Conservation (phyloP, 64 coral and sea anemone genomes). For the Pachyseris speciosa region DNA sequence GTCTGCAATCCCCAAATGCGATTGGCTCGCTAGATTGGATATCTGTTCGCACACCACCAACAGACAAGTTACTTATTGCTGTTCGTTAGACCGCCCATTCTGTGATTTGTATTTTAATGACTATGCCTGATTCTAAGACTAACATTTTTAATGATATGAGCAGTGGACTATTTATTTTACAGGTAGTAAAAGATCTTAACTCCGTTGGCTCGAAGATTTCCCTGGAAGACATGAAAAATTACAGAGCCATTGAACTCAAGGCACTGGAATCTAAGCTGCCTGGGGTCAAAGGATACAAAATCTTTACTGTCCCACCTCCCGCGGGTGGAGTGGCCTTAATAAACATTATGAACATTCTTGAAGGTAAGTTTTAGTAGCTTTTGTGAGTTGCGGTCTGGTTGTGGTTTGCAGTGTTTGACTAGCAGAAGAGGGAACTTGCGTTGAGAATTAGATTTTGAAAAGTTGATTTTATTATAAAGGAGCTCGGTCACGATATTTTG, state of each 20-base stretch:
- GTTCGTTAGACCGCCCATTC: no score
- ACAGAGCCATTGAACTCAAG: background rate
- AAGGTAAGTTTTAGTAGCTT: background rate
- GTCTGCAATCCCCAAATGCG: no score
- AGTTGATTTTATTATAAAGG: no score
- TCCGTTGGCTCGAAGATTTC: conserved; percentile 23
- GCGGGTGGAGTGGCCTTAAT: conserved; percentile 38
- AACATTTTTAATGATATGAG: no score
- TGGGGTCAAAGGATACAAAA: conserved; percentile 19
- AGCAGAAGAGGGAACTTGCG: background rate
- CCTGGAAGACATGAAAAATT: conserved; percentile 22
- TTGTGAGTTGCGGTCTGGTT: background rate
- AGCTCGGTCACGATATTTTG: no score
- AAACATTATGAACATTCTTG: conserved; percentile 52
- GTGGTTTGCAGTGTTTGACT: background rate
- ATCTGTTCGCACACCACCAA: no score
- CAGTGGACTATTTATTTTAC: no score
- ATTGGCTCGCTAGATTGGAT: no score
- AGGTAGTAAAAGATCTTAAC: conserved; percentile 27
- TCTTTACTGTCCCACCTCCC: conserved; percentile 40
- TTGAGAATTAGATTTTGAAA: no score
- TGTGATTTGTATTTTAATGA: background rate
- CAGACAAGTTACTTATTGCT: no score
- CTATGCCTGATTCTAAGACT: background rate
- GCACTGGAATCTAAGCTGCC: background rate